Evolutionary conservation across 1,140 invertebrate species (phyloP).

Genomic region (Laodelphax striatellus): DNA sequence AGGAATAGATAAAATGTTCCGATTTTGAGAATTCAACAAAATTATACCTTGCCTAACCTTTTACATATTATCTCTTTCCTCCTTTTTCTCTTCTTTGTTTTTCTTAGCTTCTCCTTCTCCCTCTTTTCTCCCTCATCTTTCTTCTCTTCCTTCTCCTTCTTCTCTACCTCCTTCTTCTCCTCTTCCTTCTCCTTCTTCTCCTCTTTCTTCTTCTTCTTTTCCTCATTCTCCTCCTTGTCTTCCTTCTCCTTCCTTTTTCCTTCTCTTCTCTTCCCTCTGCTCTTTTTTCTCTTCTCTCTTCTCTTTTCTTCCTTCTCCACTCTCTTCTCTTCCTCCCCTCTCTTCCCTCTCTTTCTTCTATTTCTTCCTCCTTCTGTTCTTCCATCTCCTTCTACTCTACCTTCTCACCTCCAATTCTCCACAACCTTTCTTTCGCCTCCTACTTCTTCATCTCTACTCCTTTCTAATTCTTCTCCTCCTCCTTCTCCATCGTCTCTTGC

Average conservation of each 20-base stretch:
- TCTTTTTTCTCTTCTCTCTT: background rate
- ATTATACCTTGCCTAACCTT: too few relatives aligned
- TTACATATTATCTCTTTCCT: constrained; percentile 7
- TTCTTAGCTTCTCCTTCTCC: background rate
- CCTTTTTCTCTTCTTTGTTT: background rate
- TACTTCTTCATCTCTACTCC: too few relatives aligned
- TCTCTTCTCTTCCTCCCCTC: too few relatives aligned
- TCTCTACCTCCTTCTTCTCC: constrained; percentile 13
- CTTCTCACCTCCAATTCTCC: too few relatives aligned
- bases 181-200: background rate
- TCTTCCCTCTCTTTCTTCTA: constrained; percentile 14
- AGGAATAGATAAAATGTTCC: too few relatives aligned
- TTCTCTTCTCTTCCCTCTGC: constrained; percentile 12
- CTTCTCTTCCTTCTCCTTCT: background rate
- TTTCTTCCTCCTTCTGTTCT: constrained; percentile 11
- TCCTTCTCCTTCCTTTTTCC: constrained; percentile 8
- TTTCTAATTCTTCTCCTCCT: too few relatives aligned
- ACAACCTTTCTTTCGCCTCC: too few relatives aligned
- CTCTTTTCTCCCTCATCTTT: background rate
- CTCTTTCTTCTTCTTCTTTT: constrained; percentile 6
- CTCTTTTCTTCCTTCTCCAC: too few relatives aligned
- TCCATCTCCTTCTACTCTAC: too few relatives aligned
- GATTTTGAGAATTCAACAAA: too few relatives aligned
- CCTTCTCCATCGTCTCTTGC: too few relatives aligned
- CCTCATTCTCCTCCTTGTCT: constrained; percentile 12